Conservation (phyloP, 92 coral and sea anemone genomes). For the Chrysogorgia sp. region DNA sequence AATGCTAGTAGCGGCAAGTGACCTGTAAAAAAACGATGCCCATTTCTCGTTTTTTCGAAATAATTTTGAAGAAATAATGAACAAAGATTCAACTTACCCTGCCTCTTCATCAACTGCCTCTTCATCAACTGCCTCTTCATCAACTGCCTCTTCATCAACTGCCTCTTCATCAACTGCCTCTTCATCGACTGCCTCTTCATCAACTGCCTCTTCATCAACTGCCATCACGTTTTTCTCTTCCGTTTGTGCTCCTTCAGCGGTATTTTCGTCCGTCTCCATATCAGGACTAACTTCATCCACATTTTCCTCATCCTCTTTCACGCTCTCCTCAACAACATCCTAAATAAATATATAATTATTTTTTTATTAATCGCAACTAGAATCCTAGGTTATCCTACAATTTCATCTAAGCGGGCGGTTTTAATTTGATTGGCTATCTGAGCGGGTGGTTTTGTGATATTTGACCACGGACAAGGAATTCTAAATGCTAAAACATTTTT, state of each 20-base stretch:
- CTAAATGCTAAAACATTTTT: too few species aligned
- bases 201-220: slow-evolving; percentile 38
- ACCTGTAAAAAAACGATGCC: not conserved
- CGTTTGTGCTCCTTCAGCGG: slow-evolving; percentile 42
- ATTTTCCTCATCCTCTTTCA: slow-evolving; percentile 45
- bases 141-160: slow-evolving; percentile 3
- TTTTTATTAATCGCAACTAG: not conserved
- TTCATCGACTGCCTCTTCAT: slow-evolving; percentile 36
- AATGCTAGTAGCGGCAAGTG: not conserved
- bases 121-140: too few species aligned
- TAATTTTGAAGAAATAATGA: too few species aligned
- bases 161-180: slow-evolving; percentile 2
- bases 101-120: too few species aligned
- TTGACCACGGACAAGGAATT: not conserved
- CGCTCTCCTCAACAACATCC: slow-evolving; percentile 15
- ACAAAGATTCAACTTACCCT: too few species aligned
- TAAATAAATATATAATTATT: not conserved
- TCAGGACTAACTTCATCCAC: slow-evolving; percentile 33
- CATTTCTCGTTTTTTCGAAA: too few species aligned
- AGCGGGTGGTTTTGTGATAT: not conserved
- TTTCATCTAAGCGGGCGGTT: not conserved
- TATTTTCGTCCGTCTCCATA: slow-evolving; percentile 37
- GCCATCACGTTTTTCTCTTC: slow-evolving; percentile 28
- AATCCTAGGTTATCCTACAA: not conserved
- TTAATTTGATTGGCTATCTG: too few species aligned